These are phyloP conservation scores for Pelosia muscerda DNA, from an alignment of 2,888 invertebrate species.

Conservation along the genomic window DNA sequence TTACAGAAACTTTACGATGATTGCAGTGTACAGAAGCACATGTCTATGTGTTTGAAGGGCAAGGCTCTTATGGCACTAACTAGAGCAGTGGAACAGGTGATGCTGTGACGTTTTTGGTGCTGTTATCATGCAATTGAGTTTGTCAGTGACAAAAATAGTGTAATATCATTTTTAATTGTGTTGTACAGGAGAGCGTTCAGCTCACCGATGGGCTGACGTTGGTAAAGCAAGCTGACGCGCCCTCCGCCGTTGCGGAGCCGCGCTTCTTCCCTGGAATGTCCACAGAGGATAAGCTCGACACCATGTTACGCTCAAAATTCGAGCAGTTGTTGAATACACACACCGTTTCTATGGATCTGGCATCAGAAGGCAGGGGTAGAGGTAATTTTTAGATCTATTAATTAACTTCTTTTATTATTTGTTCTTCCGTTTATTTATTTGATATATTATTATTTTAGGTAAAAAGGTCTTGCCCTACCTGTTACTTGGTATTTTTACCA, in stretches of 20 bases:
- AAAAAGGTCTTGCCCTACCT: conserved; percentile 87
- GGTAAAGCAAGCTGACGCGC: conserved; percentile 86
- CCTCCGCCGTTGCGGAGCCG: conserved; percentile 85
- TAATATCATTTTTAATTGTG: conserved; percentile 66
- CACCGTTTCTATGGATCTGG: conserved; percentile 88
- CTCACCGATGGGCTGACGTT: conserved; percentile 87
- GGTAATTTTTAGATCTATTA: conserved; percentile 60
- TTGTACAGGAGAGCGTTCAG: conserved; percentile 86
- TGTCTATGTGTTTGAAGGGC: conserved; percentile 88
- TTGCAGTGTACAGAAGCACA: conserved; percentile 87
- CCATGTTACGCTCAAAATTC: conserved; percentile 83
- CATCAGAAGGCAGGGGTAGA: conserved; percentile 83
- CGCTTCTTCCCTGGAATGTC: conserved; percentile 86
- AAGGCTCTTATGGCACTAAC: conserved; percentile 87
- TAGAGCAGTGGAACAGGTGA: conserved; percentile 88
- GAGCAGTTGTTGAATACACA: conserved; percentile 89
- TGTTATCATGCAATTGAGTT: conserved; percentile 27
- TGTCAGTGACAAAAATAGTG: conserved; percentile 57
- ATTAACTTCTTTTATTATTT: background rate
- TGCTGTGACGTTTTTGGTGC: conserved; percentile 43
- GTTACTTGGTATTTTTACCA: conserved; percentile 88
- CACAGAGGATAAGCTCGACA: conserved; percentile 85
- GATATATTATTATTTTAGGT: conserved; percentile 62
- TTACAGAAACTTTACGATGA: conserved; percentile 88
- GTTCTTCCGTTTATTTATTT: background rate